Evolutionary conservation across 2,888 invertebrate species (phyloP), one percentile per base, ranked within the genome.

Genomic region (Xanthia icteritia): DNA sequence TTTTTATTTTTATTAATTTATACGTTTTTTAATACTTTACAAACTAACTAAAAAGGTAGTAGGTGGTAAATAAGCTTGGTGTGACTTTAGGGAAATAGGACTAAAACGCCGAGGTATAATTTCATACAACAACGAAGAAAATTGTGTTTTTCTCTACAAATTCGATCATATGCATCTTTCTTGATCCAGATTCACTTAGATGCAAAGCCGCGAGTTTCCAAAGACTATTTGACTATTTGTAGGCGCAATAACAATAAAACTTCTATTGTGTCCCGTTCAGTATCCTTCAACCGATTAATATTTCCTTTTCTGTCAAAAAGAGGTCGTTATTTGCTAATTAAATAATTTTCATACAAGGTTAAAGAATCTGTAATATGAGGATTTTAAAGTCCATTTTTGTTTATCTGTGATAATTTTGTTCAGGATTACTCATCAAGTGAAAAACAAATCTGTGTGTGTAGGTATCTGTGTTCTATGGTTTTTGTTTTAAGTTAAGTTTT

Each of bases 341-440:
- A 80, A 80, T 54, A 39, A 27, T 71, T 61, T 54, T 6, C 6
- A 45, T 5, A 15, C 5, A 71, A 42, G n/a, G 20, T 27, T 58
- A 27, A 27, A 27, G 0, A 63, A 48, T 48, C 6, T 56, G 2
- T 31, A 8, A 11, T 20, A 42, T 8, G 13, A 42, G 13, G 23
- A 79, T 31, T 48, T 54, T 23, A 76, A 56, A 61, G 17, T 23
- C 15, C 39, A 42, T 58, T 39, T 48, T 56, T n/a, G 27, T n/a
- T 17, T 61, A 39, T 20, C 48, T 27, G 20, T 83, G 51, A 70
- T 48, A 39, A 31, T 31, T 51, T 54, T 54, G 20, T 64, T 58
- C 58, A 58, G 51, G 51, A 51, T 74, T n/a, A 36, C 42, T 31
- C 15, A 39, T 31, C 64, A 60, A 65, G 31, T 20, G 17, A 27